Percentiles rank a stretch among this genome's conserved stretches.
These are phyloP conservation scores for Germaria angustata DNA, from an alignment of 2,888 invertebrate species.

Conservation along the genomic window DNA sequence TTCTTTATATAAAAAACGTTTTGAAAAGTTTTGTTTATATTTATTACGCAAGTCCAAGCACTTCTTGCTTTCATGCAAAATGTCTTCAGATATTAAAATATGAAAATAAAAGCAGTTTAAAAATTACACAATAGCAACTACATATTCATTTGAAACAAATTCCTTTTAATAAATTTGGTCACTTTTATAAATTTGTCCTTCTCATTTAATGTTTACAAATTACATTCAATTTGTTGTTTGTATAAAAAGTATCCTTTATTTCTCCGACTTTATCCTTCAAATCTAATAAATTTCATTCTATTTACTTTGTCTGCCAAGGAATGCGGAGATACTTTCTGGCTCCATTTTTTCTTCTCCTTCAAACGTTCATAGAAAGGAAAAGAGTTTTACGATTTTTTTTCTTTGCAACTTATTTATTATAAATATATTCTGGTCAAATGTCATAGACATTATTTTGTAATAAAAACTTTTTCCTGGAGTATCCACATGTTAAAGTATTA, in stretches of 20 bases:
- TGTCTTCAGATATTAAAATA: background rate
- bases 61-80: no score
- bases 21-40: no score
- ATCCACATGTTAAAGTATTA: constrained; percentile 18
- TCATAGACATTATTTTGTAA: constrained; percentile 59
- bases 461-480: constrained; percentile 9
- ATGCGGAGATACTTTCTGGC: constrained; percentile 3
- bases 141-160: background rate
- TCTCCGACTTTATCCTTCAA: constrained; percentile 11
- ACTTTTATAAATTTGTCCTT: constrained; percentile 43
- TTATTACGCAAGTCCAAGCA: no score
- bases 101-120: background rate
- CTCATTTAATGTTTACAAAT: constrained; percentile 69
- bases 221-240: constrained; percentile 68
- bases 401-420: constrained; percentile 52
- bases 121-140: background rate
- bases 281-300: constrained; percentile 55
- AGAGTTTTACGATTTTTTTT: background rate
- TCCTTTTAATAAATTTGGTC: constrained; percentile 33
- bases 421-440: constrained; percentile 64
- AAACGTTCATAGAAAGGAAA: background rate
- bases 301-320: constrained; percentile 58
- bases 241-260: background rate
- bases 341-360: background rate
- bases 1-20: no score